phyloP scores from a whole-genome alignment of 2,888 invertebrate species.

The Coenonympha glycerion region DNA sequence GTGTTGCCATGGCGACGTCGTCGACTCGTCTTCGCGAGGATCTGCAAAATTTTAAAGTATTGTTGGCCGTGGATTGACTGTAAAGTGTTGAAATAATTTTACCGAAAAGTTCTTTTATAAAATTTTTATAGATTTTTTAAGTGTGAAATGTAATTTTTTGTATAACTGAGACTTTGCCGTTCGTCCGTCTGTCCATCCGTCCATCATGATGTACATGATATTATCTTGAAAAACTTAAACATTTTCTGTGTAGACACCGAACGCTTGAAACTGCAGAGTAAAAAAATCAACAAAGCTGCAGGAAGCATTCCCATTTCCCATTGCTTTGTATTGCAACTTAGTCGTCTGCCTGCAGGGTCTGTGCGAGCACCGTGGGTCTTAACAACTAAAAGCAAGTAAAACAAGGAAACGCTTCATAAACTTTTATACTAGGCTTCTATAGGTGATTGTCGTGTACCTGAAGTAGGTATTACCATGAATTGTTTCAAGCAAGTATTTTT shows the following conservation, averaged over 20 bases:
- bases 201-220: too few species aligned
- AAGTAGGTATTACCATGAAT: too few species aligned
- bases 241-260: not conserved
- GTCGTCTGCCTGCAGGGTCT: not conserved
- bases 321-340: not conserved
- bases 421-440: not conserved
- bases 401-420: not conserved
- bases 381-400: not conserved
- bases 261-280: not conserved
- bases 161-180: too few species aligned
- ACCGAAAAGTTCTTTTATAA: not conserved
- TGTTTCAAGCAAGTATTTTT: too few species aligned
- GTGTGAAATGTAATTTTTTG: too few species aligned
- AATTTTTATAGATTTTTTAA: too few species aligned
- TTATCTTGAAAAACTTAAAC: not conserved
- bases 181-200: too few species aligned
- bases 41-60: slow-evolving; percentile 4
- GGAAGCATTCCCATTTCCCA: slow-evolving; percentile 6
- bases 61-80: not conserved
- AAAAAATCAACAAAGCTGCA: not conserved
- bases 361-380: not conserved
- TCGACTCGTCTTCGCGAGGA: slow-evolving; percentile 3
- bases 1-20: slow-evolving; percentile 46
- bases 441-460: too few species aligned
- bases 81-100: not conserved